Conservation (phyloP, 2,113 vertebrate species). For the Tragulus kanchil region DNA sequence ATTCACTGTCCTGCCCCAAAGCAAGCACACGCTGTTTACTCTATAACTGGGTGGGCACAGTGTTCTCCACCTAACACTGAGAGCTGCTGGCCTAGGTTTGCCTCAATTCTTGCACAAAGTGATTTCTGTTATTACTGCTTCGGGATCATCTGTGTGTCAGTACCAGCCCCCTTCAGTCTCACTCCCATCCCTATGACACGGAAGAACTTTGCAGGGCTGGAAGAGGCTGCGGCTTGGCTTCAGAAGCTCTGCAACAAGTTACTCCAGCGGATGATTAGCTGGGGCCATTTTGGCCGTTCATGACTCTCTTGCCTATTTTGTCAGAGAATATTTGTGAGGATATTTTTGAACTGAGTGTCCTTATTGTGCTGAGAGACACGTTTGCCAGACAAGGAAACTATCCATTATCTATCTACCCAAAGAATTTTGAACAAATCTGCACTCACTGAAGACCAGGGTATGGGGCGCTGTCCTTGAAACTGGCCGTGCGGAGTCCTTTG, state of each 20-base stretch:
- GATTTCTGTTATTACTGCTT: background rate
- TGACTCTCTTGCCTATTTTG: background rate
- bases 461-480: background rate
- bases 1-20: background rate
- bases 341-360: constrained; percentile 46
- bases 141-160: background rate
- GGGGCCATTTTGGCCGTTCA: background rate
- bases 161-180: background rate
- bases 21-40: background rate
- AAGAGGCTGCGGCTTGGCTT: background rate
- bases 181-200: background rate
- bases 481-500: background rate
- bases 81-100: background rate
- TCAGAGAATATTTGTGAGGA: constrained; percentile 21
- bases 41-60: background rate
- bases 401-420: background rate
- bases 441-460: background rate
- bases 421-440: background rate
- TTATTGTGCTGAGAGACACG: background rate
- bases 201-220: background rate
- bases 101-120: background rate
- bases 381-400: constrained; percentile 1
- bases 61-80: background rate
- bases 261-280: background rate
- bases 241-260: background rate